A percentile compares a stretch with the other conserved stretches of the same genome.
phyloP scores from a whole-genome alignment of 2,113 vertebrate species.

The Prinia subflava region DNA sequence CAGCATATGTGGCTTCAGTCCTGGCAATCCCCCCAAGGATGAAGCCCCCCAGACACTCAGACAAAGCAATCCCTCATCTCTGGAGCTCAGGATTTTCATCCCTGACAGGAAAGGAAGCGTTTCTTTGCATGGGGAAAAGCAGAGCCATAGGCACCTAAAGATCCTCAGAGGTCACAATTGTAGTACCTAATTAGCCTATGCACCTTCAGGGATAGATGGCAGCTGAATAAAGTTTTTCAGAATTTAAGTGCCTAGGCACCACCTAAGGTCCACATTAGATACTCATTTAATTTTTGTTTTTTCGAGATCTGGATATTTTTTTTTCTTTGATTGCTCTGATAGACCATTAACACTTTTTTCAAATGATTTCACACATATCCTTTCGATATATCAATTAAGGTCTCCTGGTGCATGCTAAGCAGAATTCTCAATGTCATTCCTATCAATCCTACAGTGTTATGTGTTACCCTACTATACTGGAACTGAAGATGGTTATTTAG shows the following conservation, averaged over 20 bases:
- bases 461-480: not conserved
- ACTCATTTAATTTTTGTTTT: not conserved
- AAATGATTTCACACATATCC: slow-evolving; percentile 47
- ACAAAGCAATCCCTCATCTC: not conserved
- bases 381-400: slow-evolving; percentile 33
- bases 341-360: slow-evolving; percentile 51
- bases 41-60: not conserved
- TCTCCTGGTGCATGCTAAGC: slow-evolving; percentile 4
- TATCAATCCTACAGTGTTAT: not conserved
- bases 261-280: not conserved
- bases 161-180: not conserved
- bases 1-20: accelerated
- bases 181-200: not conserved
- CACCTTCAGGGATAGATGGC: not conserved
- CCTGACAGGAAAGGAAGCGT: not conserved
- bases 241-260: not conserved
- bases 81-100: not conserved
- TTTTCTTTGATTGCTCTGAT: slow-evolving; percentile 26
- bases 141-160: not conserved
- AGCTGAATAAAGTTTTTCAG: not conserved
- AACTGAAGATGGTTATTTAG: slow-evolving; percentile 8
- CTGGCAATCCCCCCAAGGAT: not conserved
- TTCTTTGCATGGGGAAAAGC: not conserved
- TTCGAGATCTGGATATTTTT: not conserved
- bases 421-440: slow-evolving; percentile 28